Conservation (phyloP, 2,113 vertebrate genomes). For the Pithys albifrons region DNA sequence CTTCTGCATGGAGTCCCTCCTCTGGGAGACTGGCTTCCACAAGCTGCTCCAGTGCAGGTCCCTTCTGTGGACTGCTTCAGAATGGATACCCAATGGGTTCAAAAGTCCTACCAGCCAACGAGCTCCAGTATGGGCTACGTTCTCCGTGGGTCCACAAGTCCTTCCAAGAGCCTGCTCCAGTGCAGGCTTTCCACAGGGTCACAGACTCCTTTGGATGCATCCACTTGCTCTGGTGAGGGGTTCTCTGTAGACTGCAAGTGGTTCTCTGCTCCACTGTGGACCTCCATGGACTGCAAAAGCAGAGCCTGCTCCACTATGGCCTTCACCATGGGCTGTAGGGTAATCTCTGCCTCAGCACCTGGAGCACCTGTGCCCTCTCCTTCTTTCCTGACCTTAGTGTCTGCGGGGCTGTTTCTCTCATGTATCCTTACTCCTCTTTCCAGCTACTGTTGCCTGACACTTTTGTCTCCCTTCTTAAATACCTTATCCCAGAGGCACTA, state of each 20-base stretch:
- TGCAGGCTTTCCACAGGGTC: neutral
- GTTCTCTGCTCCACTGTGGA: neutral
- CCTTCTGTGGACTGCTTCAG: neutral
- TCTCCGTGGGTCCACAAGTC: neutral
- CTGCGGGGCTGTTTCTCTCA: neutral
- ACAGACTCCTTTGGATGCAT: neutral
- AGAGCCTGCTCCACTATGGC: neutral
- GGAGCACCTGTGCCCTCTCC: neutral
- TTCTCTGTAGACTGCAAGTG: neutral
- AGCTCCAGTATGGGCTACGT: neutral
- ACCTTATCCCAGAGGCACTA: neutral
- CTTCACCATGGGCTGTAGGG: fast-evolving
- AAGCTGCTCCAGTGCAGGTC: neutral
- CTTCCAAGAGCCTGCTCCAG: neutral
- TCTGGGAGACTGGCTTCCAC: neutral
- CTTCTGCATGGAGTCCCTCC: neutral
- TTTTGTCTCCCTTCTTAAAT: neutral
- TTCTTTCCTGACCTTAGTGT: neutral
- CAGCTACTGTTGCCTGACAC: neutral
- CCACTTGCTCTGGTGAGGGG: too few relatives aligned
- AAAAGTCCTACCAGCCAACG: neutral
- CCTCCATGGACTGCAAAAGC: neutral
- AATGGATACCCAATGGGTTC: too few relatives aligned
- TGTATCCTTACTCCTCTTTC: neutral
- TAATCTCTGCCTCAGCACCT: neutral